phyloP scores from a whole-genome alignment of 2,113 vertebrate species.

The Sitta europaea region DNA sequence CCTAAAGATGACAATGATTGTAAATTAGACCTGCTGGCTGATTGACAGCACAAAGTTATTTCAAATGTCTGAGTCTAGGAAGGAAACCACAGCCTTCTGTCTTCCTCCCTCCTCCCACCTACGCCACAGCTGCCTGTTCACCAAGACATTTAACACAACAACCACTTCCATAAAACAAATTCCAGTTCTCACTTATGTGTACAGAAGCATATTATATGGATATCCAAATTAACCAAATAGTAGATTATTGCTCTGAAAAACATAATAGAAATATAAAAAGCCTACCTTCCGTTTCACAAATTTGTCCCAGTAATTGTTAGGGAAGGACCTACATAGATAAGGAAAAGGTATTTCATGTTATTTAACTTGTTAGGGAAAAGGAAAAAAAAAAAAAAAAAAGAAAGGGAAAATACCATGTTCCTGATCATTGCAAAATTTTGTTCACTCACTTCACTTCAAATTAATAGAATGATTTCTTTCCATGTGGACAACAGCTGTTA shows the following conservation, averaged over 20 bases:
- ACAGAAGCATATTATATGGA: background rate
- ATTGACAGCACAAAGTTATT: conserved; percentile 22
- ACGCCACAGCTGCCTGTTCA: background rate
- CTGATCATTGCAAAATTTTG: background rate
- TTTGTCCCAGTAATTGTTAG: conserved; percentile 99
- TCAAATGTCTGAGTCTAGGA: background rate
- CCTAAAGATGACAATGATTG: conserved; percentile 25
- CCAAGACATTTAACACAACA: background rate
- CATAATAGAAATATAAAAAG: background rate
- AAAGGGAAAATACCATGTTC: background rate
- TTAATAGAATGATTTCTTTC: background rate
- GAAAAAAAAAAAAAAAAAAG: background rate
- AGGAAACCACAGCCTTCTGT: conserved; percentile 25
- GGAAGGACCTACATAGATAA: conserved; percentile 85
- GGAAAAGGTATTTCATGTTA: background rate
- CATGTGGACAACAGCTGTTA: background rate
- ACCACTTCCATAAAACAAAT: background rate
- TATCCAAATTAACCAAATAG: background rate
- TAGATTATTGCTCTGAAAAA: background rate
- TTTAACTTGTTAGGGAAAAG: background rate
- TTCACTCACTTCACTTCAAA: background rate
- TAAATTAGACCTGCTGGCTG: conserved; percentile 33
- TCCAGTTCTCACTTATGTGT: background rate
- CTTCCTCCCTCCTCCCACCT: background rate
- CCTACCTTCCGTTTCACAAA: conserved; percentile 97